These are phyloP conservation scores for Pampusana beccarii DNA, from an alignment of 2,113 vertebrate species.

Conservation along the genomic window DNA sequence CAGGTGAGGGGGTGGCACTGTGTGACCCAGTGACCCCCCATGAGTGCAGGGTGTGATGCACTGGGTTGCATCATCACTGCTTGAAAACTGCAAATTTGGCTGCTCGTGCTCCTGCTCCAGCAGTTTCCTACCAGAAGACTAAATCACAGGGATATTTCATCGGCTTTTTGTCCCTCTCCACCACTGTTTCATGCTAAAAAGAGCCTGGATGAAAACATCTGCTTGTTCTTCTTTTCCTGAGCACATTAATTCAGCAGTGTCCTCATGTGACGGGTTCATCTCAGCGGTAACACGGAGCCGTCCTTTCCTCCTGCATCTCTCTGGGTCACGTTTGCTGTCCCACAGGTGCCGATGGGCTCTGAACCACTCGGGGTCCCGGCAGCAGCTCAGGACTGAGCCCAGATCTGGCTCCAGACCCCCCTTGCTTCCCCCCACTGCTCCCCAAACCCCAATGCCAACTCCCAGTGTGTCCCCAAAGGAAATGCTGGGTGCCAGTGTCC, in stretches of 20 bases:
- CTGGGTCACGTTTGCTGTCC: neutral
- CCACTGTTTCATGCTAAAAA: neutral
- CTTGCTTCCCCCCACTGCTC: neutral
- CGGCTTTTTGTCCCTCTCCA: neutral
- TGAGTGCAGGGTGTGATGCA: rapidly evolving
- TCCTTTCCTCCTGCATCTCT: neutral
- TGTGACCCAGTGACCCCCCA: neutral
- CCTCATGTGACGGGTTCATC: neutral
- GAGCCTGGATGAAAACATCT: neutral
- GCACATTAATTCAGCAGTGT: neutral
- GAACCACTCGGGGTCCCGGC: rapidly evolving
- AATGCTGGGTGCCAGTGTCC: neutral
- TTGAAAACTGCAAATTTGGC: rapidly evolving
- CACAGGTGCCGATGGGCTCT: rapidly evolving
- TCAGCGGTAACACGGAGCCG: neutral
- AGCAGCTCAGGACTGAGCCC: neutral
- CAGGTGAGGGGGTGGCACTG: neutral
- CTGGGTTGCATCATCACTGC: rapidly evolving
- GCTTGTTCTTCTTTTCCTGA: neutral
- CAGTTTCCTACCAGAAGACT: neutral
- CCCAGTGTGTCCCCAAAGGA: neutral
- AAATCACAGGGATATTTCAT: neutral
- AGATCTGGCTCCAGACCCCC: neutral
- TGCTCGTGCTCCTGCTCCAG: neutral
- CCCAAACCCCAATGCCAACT: neutral